A percentile compares a stretch with the other conserved stretches of the same genome.
These are phyloP conservation scores for Bradynema listronoti DNA, from an alignment of 1,140 invertebrate genomes.

Conservation along the genomic window DNA sequence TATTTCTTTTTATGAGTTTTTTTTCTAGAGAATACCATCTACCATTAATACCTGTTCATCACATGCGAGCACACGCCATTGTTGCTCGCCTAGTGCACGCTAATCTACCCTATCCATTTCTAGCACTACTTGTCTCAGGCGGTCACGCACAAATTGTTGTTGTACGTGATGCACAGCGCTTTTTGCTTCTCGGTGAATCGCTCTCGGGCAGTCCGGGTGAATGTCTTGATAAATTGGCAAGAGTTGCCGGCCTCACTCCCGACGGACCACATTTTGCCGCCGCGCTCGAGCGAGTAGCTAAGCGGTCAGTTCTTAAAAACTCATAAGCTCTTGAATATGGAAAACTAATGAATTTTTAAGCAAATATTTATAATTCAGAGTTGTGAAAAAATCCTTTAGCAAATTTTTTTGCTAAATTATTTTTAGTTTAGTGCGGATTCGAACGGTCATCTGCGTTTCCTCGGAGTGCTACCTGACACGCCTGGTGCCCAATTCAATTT, in stretches of 20 bases:
- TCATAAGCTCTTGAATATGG: not conserved
- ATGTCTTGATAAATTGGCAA: constrained; percentile 30
- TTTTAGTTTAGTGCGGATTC: constrained; percentile 22
- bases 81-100: constrained; percentile 15
- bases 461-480: constrained; percentile 1
- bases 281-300: constrained; percentile 34
- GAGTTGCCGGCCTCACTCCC: constrained; percentile 14
- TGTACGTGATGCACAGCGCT: constrained; percentile 15
- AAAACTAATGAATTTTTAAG: not conserved
- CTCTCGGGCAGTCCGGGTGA: constrained; percentile 11
- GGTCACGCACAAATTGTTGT: constrained; percentile 34
- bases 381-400: not conserved
- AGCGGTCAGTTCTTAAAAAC: constrained; percentile 12
- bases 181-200: constrained; percentile 27
- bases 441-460: constrained; percentile 8
- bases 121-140: constrained; percentile 36
- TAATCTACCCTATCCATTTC: constrained; percentile 38
- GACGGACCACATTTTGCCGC: constrained; percentile 22
- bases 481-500: constrained; percentile 35
- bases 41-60: constrained; percentile 59
- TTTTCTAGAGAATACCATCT: constrained; percentile 26
- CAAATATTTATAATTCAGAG: not conserved
- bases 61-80: constrained; percentile 60
- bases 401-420: not conserved
- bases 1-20: not conserved